These are phyloP conservation scores for Cyphomyrus discorhynchus DNA, from an alignment of 2,113 vertebrate genomes.

Conservation along the genomic window DNA sequence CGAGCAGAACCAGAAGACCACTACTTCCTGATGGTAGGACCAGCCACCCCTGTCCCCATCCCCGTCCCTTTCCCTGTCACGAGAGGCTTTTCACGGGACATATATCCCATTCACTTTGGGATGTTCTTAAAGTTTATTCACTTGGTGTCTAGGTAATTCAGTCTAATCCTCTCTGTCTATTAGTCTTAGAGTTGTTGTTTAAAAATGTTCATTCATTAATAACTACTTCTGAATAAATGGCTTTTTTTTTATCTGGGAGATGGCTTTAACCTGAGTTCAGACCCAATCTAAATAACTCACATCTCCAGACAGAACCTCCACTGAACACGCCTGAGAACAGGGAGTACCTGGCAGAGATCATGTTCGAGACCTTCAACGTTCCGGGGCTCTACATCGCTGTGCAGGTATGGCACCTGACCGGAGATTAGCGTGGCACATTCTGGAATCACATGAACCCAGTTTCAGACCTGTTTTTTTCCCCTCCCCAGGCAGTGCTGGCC, in stretches of 20 bases:
- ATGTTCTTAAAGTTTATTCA: neutral
- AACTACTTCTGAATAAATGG: neutral
- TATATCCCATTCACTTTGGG: neutral
- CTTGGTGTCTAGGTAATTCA: neutral
- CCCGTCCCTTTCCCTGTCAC: neutral
- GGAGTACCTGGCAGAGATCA: constrained; percentile 84
- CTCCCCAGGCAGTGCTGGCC: constrained; percentile 70
- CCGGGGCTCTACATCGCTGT: constrained; percentile 84
- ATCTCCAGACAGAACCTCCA: constrained; percentile 76
- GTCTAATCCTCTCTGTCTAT: neutral
- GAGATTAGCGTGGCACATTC: neutral
- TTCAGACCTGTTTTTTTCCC: neutral
- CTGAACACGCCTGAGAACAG: constrained; percentile 82
- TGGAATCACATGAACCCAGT: neutral
- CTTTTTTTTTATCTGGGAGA: neutral
- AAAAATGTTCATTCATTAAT: neutral
- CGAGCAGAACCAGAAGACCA: constrained; percentile 81
- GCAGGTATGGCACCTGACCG: constrained; percentile 61
- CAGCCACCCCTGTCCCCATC: neutral
- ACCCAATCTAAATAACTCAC: neutral
- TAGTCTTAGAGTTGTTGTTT: neutral
- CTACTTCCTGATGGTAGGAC: constrained; percentile 76
- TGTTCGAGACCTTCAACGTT: constrained; percentile 85
- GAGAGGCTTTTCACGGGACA: neutral
- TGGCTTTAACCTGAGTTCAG: neutral